phyloP scores from a whole-genome alignment of 2,113 vertebrate species.

The Caranx ignobilis region DNA sequence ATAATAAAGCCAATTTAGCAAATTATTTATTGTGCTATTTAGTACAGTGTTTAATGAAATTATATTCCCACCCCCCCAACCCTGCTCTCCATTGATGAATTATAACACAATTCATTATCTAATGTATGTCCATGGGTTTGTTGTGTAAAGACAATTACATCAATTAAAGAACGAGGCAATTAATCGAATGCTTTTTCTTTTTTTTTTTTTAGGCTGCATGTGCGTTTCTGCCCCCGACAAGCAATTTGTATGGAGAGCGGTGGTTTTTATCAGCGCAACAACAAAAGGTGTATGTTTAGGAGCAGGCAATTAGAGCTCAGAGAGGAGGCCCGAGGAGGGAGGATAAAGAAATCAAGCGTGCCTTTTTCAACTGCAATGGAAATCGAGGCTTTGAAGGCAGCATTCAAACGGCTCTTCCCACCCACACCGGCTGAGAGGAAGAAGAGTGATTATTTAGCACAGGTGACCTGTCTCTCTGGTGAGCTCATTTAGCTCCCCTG shows the following conservation, averaged over 20 bases:
- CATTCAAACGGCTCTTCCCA: slow-evolving; percentile 48
- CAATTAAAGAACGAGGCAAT: slow-evolving; percentile 60
- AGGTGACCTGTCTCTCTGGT: slow-evolving; percentile 54
- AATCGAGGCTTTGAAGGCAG: slow-evolving; percentile 62
- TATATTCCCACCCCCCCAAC: slow-evolving; percentile 22
- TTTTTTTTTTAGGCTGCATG: slow-evolving; percentile 46
- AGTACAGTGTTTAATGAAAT: slow-evolving; percentile 58
- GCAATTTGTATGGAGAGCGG: slow-evolving; percentile 42
- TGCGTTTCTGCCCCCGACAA: slow-evolving; percentile 36
- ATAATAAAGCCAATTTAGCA: slow-evolving; percentile 56
- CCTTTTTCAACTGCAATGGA: slow-evolving; percentile 51
- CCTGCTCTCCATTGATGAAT: slow-evolving; percentile 52
- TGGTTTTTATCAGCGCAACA: slow-evolving; percentile 53
- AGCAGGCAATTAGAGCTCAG: slow-evolving; percentile 65
- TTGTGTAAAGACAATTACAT: slow-evolving; percentile 55
- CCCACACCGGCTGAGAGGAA: slow-evolving; percentile 38
- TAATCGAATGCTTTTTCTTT: slow-evolving; percentile 46
- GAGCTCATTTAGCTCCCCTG: slow-evolving; percentile 69
- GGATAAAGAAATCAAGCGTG: slow-evolving; percentile 52
- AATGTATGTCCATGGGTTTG: slow-evolving; percentile 57
- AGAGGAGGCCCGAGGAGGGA: slow-evolving; percentile 49
- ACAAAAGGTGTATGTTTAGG: slow-evolving; percentile 60
- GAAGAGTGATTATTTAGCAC: slow-evolving; percentile 72
- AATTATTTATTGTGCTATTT: slow-evolving; percentile 57
- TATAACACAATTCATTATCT: slow-evolving; percentile 60